Base-by-base conservation (phyloP, 1,140 invertebrate genomes). In the Drosophila rhopaloa region DNA sequence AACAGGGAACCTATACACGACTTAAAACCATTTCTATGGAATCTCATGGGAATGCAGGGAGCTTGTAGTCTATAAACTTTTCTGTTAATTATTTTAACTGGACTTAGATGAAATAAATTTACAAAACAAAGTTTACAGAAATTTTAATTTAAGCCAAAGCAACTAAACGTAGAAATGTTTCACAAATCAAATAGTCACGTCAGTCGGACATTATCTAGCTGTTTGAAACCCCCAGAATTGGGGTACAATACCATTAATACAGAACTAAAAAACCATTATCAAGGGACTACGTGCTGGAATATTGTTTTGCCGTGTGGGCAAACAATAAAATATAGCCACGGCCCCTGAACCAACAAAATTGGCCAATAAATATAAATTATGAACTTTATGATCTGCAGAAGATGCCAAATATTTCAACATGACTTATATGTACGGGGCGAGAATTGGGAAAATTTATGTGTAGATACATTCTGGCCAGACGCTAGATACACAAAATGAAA, bases 341-440 rank as follows among this genome's bases (percentile, higher is more conserved):
- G 40, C 11, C 47, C 41, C 37, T 41, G 48, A 61, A 62, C 54
- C 29, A 60, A 53, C 50, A 16, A 51, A 73, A 38, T 73, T 48
- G 46, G 38, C 68, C 48, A 75, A 56, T 74, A 54, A 74, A 61
- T 62, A 74, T 68, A 76, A 77, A 77, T 77, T 76, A 77, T 68
- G 63, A 68, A 77, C 75, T 77, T 77, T 76, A 77, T 77, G 75
- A 77, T 59, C 32, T 16, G 62, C 29, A 67, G 61, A 76, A 53
- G 53, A 35, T 76, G 73, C 73, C 72, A 76, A 76, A 76, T 59
- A 76, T 76, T 76, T 76, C 72, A 75, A 76, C 72, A 76, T 76
- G 72, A 67, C 58, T 75, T 75, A 75, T 63, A 55, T 57, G 70
- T 57, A 48, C 19, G 44, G 37, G 29, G 9, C 35, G 48, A 35